Conservation (phyloP, 2,888 invertebrate genomes). For the Ormia ochracea region DNA sequence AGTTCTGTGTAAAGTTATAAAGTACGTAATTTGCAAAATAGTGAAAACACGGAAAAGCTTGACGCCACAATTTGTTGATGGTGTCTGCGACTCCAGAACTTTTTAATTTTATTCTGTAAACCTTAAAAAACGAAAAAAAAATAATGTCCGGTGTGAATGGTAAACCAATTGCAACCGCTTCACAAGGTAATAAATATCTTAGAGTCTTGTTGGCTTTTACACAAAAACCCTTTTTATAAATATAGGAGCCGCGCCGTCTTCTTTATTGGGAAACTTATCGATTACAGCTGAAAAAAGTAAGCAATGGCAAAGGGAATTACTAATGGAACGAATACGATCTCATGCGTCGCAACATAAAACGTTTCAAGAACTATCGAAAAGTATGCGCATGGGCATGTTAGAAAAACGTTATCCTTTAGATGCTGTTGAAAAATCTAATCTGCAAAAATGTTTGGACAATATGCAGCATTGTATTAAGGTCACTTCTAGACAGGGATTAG, state of each 20-base stretch:
- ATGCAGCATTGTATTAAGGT: slow-evolving; percentile 96
- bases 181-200: slow-evolving; percentile 40
- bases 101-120: neutral
- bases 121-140: neutral
- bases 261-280: slow-evolving; percentile 52
- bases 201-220: neutral
- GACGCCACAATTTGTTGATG: slow-evolving; percentile 22
- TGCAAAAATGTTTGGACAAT: slow-evolving; percentile 93
- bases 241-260: slow-evolving; percentile 35
- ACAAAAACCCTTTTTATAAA: neutral
- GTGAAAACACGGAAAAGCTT: slow-evolving; percentile 11
- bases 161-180: slow-evolving; percentile 44
- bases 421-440: slow-evolving; percentile 87
- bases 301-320: slow-evolving; percentile 88
- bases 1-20: neutral
- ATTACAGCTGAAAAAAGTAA: slow-evolving; percentile 80
- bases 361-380: slow-evolving; percentile 91
- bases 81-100: neutral
- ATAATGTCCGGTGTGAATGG: slow-evolving; percentile 47
- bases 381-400: slow-evolving; percentile 89
- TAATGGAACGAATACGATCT: slow-evolving; percentile 94
- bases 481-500: slow-evolving; percentile 91
- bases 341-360: slow-evolving; percentile 91
- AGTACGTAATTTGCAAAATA: neutral
- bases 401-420: slow-evolving; percentile 94